A percentile compares a stretch with the other conserved stretches of the same genome.
Evolutionary conservation across 2,797 vertebrate species (phyloP).

Genomic region (Fratercula arctica): DNA sequence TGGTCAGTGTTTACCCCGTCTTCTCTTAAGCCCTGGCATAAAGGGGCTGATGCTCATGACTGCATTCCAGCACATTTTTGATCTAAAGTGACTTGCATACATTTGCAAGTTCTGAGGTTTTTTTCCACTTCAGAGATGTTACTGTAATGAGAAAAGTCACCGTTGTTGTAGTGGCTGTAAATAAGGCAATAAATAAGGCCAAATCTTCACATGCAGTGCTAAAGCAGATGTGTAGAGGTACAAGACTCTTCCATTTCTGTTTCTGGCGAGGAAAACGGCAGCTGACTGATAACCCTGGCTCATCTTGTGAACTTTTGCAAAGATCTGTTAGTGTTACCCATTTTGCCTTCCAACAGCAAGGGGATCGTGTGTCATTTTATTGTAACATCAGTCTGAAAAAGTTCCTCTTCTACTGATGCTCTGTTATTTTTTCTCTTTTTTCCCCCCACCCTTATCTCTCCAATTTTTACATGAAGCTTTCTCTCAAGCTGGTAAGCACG

Average conservation of each 20-base stretch:
- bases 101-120: not conserved
- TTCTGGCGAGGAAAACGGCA: not conserved
- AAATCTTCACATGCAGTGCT: not conserved
- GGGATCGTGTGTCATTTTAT: slow-evolving; percentile 36
- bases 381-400: not conserved
- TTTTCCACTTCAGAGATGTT: not conserved
- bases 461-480: slow-evolving; percentile 88
- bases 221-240: not conserved
- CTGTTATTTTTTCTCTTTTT: slow-evolving; percentile 77
- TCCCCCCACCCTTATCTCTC: slow-evolving; percentile 67
- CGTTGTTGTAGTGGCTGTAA: not conserved
- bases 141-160: not conserved
- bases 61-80: not conserved
- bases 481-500: slow-evolving; percentile 96
- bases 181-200: no score
- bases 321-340: slow-evolving; percentile 64
- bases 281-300: not conserved
- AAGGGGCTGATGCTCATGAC: not conserved
- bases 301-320: slow-evolving; percentile 79
- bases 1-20: not conserved
- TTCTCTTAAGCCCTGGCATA: not conserved
- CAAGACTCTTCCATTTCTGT: not conserved
- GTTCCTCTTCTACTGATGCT: slow-evolving; percentile 79
- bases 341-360: slow-evolving; percentile 45
- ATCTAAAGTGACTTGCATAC: not conserved